Evolutionary conservation across 2,797 vertebrate genomes (phyloP), one percentile per base, ranked within the genome.

Genomic region (Sylvilagus floridanus): DNA sequence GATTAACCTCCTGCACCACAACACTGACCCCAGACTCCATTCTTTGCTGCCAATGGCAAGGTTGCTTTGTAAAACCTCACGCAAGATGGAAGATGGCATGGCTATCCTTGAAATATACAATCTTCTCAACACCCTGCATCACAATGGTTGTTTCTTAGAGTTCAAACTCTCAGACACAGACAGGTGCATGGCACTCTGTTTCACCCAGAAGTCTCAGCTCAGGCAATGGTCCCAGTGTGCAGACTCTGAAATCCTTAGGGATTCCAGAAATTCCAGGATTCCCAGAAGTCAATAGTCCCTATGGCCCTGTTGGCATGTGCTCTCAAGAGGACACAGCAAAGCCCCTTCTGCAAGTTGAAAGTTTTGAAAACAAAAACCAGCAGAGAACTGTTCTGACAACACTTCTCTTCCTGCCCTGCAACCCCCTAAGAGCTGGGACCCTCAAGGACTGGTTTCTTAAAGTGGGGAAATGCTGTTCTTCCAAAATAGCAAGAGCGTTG

Each of bases 321-420:
- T 77, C 65, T 88, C 30, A 81, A 84, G 32, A 78, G 32, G 30
- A 90, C 35, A 68, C 47, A 68, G 47, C 30, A 85, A 8, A 28
- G 2, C 35, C 28, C 65, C 6, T 78, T 50, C 78, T 16, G 65
- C 14, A n/a, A 79, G 16, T n/a, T 78, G 62, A 91, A 57, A 73
- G 12, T 83, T 93, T 76, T 65, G 22, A 84, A 68, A 84, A 79
- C 4, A 88, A 95, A 95, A 81, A 60, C 8, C 71, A 63, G 54
- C 19, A 60, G 4, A 47, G 30, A 0, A 6, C 57, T 52, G 4
- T 63, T 72, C 47, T 24, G 5, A 47, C 37, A 63, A 81, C 75
- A 79, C n/a, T 37, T 54, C 12, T 65, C 77, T 35, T 35, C 37
- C 82, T 42, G 21, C 28, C 8, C 47, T 72, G 68, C 7, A 12